phyloP scores from a whole-genome alignment of 2,888 invertebrate species.

The Eupithecia dodoneata region DNA sequence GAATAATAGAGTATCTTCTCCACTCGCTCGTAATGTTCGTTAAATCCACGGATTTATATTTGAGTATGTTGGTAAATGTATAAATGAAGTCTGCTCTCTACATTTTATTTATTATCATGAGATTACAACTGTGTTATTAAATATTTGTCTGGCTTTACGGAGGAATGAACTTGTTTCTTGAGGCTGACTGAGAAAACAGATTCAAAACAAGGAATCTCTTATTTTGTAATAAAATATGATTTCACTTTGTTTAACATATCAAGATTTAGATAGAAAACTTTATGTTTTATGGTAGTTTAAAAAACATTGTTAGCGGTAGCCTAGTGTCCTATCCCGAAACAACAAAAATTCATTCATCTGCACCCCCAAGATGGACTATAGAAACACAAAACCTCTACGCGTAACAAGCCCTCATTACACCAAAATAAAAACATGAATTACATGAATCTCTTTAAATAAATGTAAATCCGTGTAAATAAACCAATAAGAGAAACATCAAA shows the following conservation, averaged over 20 bases:
- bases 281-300: background rate
- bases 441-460: conserved; percentile 38
- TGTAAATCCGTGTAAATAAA: conserved; percentile 43
- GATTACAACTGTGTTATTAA: conserved; percentile 25
- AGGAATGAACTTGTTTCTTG: conserved; percentile 17
- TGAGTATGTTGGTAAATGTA: conserved; percentile 28
- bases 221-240: conserved; percentile 7
- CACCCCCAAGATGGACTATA: background rate
- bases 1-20: conserved; percentile 56
- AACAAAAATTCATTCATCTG: background rate
- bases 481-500: conserved; percentile 46
- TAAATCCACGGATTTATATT: conserved; percentile 42
- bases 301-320: background rate
- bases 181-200: conserved; percentile 9
- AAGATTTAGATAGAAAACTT: background rate
- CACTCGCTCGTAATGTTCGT: conserved; percentile 45
- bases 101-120: conserved; percentile 31
- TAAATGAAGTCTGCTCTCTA: conserved; percentile 32
- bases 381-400: background rate
- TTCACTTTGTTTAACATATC: background rate
- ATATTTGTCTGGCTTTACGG: conserved; percentile 29
- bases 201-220: conserved; percentile 14
- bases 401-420: conserved; percentile 7
- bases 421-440: conserved; percentile 20
- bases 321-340: background rate